A percentile compares a stretch with the other conserved stretches of the same genome.
phyloP scores from a whole-genome alignment of 2,888 invertebrate genomes.

The Pterostichus madidus region DNA sequence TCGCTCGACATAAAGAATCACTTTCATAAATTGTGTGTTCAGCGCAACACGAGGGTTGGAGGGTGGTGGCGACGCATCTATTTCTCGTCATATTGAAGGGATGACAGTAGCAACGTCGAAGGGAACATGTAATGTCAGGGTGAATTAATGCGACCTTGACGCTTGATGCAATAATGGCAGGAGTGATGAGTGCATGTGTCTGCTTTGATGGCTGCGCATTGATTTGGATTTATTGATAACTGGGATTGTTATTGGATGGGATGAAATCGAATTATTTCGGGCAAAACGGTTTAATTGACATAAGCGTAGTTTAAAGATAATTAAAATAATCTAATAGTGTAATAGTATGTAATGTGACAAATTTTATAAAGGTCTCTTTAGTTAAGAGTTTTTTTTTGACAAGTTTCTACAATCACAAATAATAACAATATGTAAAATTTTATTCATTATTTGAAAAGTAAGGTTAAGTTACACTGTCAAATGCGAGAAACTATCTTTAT shows the following conservation, averaged over 20 bases:
- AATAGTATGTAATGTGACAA: too few species aligned
- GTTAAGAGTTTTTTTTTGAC: too few species aligned
- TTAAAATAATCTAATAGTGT: too few species aligned
- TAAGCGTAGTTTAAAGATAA: too few species aligned
- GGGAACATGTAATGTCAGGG: background rate
- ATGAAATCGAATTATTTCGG: too few species aligned
- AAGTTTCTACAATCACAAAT: too few species aligned
- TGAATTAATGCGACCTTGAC: constrained; percentile 17
- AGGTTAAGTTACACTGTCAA: too few species aligned
- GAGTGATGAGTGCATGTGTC: background rate
- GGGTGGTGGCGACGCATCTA: background rate
- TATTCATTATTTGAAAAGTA: too few species aligned
- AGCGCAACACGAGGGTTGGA: background rate
- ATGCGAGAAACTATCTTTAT: too few species aligned
- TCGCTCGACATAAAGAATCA: constrained; percentile 57
- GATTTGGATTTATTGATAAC: constrained; percentile 1
- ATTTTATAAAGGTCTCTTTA: too few species aligned
- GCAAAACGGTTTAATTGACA: too few species aligned
- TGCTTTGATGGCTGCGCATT: background rate
- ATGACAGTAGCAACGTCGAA: background rate
- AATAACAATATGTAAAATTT: too few species aligned
- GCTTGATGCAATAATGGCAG: background rate
- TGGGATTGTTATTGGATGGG: background rate
- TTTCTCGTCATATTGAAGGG: background rate
- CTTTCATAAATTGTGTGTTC: constrained; percentile 57